Evolutionary conservation across 2,888 invertebrate species (phyloP), one percentile per base, ranked within the genome.

Genomic region (Nephrotoma guestfalica): DNA sequence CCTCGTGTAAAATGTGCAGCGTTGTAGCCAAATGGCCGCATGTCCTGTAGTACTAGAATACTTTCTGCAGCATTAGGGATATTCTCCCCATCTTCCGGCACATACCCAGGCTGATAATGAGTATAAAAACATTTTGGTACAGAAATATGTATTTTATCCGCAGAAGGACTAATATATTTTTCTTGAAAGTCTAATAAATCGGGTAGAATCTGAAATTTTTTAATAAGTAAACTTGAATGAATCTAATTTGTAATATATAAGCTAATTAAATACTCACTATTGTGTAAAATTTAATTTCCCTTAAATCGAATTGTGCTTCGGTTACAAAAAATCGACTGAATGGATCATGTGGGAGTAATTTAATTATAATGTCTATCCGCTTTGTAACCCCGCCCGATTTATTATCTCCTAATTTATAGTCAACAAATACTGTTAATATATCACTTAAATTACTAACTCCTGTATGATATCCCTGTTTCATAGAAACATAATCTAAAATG

Each of bases 281-380:
- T 0, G 96, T 96, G 90, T 96, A 96, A 92, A 96, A 96, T 88
- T 95, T 94, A 89, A 96, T 96, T 91, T 96, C 96, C 87, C 96
- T 92, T 5, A 96, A 93, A 90, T 96, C 96, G 90, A 96, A 96
- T 90, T 96, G 96, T 0, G 96, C 96, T 90, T 96, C 96, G 41
- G 95, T 96, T 87, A 96, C 96, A 90, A 96, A 96, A 88, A 95
- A 94, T 86, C 96, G 92, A 87, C 95, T 95, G 91, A 96, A 96
- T 0, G 96, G 96, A 90, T 96, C 96, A 88, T 95, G 93, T 0
- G 96, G 96, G 42, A 96, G 93, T 86, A 96, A 92, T 90, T 96
- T 96, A 87, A 96, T 94, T 88, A 96, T 94, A 86, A 96, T 90
- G 91, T 93, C 88, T 92, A 89, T 87, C 90, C 90, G 89, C 90